Conservation (phyloP, 2,797 vertebrate genomes). For the Okamejei kenojei region DNA sequence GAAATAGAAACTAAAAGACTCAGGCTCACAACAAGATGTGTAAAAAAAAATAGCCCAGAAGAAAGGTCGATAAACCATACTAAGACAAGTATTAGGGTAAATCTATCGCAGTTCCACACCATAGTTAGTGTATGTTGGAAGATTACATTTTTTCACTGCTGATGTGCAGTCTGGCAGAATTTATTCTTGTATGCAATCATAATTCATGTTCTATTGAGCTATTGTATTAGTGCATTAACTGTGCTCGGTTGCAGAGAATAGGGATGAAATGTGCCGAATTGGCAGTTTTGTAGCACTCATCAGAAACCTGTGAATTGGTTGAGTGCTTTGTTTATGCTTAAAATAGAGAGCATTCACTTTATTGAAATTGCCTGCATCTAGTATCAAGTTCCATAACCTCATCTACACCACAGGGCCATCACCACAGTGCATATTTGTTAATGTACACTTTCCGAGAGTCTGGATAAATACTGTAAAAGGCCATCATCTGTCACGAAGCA, state of each 20-base stretch:
- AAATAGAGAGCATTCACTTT: not conserved
- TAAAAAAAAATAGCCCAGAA: not conserved
- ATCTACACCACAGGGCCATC: not conserved
- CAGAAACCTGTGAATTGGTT: not conserved
- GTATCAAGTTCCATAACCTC: not conserved
- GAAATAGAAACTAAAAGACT: not conserved
- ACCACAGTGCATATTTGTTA: not conserved
- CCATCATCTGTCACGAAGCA: not conserved
- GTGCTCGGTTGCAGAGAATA: not conserved
- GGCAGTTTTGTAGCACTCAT: not conserved
- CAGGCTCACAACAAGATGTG: not conserved
- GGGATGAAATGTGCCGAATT: not conserved
- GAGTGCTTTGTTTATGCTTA: constrained; percentile 14
- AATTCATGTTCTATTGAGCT: constrained; percentile 32
- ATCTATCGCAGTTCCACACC: not conserved
- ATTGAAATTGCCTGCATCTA: not conserved
- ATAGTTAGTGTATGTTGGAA: not conserved
- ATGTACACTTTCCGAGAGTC: not conserved
- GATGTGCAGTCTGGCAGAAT: not conserved
- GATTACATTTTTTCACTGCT: not conserved
- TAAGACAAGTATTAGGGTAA: not conserved
- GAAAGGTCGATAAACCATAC: not conserved
- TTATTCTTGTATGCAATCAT: not conserved
- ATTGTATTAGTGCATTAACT: constrained; percentile 15
- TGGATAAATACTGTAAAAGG: not conserved